These are phyloP conservation scores for Simalia tracyae DNA, from an alignment of 2,797 vertebrate genomes.

Conservation along the genomic window DNA sequence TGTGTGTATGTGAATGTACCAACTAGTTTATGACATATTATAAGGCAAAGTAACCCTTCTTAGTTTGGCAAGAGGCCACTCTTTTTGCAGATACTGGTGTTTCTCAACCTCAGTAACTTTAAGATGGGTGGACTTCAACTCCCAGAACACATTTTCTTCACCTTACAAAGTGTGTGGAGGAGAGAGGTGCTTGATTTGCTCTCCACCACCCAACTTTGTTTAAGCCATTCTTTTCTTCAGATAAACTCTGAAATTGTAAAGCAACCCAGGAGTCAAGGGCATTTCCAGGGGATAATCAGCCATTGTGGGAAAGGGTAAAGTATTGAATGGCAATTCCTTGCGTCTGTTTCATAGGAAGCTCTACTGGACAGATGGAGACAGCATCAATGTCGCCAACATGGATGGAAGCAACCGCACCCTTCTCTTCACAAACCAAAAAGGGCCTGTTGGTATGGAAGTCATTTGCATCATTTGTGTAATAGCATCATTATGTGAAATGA, in stretches of 20 bases:
- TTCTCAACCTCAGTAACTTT: background rate
- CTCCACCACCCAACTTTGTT: background rate
- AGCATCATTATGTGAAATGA: background rate
- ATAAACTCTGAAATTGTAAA: background rate
- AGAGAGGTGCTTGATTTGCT: background rate
- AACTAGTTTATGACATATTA: background rate
- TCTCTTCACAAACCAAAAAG: slow-evolving; percentile 88
- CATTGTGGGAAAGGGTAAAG: background rate
- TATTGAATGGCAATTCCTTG: background rate
- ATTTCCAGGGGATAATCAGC: background rate
- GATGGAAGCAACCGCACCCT: slow-evolving; percentile 87
- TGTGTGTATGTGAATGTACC: no score
- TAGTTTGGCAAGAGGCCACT: background rate
- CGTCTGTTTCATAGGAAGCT: slow-evolving; percentile 81
- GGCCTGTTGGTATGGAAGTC: slow-evolving; percentile 85
- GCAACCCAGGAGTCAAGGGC: background rate
- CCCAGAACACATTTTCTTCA: background rate
- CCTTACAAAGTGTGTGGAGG: background rate
- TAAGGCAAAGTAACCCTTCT: background rate
- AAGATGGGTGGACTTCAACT: background rate
- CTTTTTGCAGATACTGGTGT: background rate
- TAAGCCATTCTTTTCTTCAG: background rate
- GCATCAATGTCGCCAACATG: slow-evolving; percentile 94
- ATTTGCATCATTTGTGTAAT: background rate
- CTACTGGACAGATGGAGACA: slow-evolving; percentile 97